A percentile compares a stretch with the other conserved stretches of the same genome.
Conservation (phyloP, 2,113 vertebrate species). For the Jacana jacana region DNA sequence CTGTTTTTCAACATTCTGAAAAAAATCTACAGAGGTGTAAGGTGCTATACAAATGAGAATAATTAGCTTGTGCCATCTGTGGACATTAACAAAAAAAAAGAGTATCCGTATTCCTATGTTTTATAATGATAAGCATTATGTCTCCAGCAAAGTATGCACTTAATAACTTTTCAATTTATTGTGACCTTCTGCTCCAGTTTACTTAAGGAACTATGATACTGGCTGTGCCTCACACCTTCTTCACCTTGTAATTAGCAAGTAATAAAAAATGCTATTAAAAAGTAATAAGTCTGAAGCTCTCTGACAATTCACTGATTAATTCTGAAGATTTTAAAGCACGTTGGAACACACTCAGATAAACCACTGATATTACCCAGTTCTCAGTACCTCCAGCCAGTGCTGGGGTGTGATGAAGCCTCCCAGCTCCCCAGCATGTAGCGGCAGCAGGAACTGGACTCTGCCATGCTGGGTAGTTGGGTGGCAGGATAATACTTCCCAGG, state of each 20-base stretch:
- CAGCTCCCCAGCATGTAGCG: neutral
- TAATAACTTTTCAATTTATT: conserved; percentile 38
- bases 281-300: conserved; percentile 71
- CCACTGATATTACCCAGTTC: conserved; percentile 19
- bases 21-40: conserved; percentile 71
- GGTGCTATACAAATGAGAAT: conserved; percentile 71
- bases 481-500: neutral
- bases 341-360: conserved; percentile 79
- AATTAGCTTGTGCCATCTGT: conserved; percentile 75
- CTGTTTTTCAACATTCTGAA: conserved; percentile 76
- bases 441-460: neutral
- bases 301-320: conserved; percentile 81
- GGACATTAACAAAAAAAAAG: conserved; percentile 22
- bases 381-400: rapidly evolving
- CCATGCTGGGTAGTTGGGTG: neutral
- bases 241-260: conserved; percentile 74
- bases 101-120: conserved; percentile 6
- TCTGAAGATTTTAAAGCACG: conserved; percentile 76
- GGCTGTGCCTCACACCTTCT: conserved; percentile 39
- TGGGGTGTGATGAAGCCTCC: neutral
- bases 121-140: conserved; percentile 33
- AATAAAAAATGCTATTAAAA: conserved; percentile 76
- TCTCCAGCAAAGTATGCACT: neutral
- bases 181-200: conserved; percentile 50
- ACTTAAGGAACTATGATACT: conserved; percentile 19